These are phyloP conservation scores for Diadumene lineata DNA, from an alignment of 92 coral and sea anemone genomes.

Conservation along the genomic window DNA sequence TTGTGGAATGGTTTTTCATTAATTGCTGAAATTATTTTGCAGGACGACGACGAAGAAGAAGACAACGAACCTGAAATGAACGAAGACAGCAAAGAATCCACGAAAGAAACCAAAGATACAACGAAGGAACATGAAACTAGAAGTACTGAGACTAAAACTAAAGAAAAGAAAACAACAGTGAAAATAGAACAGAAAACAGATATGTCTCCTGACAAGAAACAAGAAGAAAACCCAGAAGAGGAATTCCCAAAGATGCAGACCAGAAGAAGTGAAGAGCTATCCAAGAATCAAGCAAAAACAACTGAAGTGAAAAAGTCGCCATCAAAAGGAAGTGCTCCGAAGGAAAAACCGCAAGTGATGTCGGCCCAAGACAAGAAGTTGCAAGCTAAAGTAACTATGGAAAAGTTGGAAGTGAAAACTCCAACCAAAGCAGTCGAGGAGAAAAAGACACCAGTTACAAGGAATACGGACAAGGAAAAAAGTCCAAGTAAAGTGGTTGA, in stretches of 20 bases:
- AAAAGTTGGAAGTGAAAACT: too few species aligned
- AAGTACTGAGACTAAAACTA: not conserved
- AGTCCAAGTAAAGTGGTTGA: too few species aligned
- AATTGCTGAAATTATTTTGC: not conserved
- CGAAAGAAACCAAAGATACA: conserved; percentile 6
- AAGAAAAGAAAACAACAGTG: not conserved
- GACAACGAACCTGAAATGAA: conserved; percentile 14
- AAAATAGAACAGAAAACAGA: not conserved
- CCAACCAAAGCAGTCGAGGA: too few species aligned
- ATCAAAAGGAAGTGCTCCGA: not conserved
- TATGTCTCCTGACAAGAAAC: not conserved
- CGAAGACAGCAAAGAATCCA: not conserved
- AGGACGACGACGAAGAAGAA: conserved; percentile 20
- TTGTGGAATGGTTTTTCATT: not conserved
- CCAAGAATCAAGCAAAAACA: not conserved
- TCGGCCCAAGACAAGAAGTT: too few species aligned
- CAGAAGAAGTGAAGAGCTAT: not conserved
- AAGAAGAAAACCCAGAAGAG: not conserved
- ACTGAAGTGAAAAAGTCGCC: not conserved
- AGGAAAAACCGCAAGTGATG: too few species aligned
- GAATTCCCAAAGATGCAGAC: not conserved
- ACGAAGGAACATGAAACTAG: not conserved
- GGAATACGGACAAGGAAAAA: too few species aligned
- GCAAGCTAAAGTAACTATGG: too few species aligned
- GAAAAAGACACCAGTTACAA: too few species aligned